Conservation (phyloP, 2,797 vertebrate genomes). For the Poecilia gillii region DNA sequence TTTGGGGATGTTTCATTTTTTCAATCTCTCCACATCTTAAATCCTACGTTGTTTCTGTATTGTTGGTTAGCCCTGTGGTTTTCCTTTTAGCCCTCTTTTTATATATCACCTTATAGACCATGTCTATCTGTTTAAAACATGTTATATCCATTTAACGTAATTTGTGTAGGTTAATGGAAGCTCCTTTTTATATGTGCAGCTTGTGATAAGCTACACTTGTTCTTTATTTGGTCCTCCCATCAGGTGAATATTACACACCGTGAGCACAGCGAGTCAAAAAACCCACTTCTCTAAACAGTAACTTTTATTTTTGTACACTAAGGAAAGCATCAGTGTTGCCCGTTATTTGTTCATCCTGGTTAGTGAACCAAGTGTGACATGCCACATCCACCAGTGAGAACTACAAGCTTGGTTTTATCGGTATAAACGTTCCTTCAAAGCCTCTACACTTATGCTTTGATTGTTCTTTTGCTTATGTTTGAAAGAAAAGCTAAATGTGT, state of each 20-base stretch:
- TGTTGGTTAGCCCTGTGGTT: conserved; percentile 44
- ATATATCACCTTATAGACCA: conserved; percentile 59
- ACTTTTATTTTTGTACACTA: conserved; percentile 70
- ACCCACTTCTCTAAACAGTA: conserved; percentile 32
- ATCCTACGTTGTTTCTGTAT: conserved; percentile 28
- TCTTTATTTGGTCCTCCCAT: conserved; percentile 33
- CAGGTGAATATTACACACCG: conserved; percentile 18
- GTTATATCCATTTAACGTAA: conserved; percentile 34
- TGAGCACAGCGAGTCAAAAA: conserved; percentile 10
- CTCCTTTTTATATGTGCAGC: conserved; percentile 39
- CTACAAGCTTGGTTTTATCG: conserved; percentile 81
- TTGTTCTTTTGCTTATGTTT: conserved; percentile 60
- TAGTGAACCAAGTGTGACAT: conserved; percentile 40
- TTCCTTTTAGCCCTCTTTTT: conserved; percentile 67
- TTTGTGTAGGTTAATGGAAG: conserved; percentile 46
- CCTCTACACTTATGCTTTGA: conserved; percentile 37
- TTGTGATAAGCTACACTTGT: conserved; percentile 38
- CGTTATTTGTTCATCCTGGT: conserved; percentile 43
- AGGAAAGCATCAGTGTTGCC: conserved; percentile 47
- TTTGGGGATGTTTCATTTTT: conserved; percentile 27
- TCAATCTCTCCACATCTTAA: conserved; percentile 32
- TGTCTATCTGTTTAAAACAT: conserved; percentile 61
- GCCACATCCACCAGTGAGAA: conserved; percentile 48
- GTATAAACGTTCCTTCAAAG: conserved; percentile 61
- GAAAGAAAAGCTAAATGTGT: conserved; percentile 35